Evolutionary conservation across 2,888 invertebrate species (phyloP).

Genomic region (Epiblema foenella): DNA sequence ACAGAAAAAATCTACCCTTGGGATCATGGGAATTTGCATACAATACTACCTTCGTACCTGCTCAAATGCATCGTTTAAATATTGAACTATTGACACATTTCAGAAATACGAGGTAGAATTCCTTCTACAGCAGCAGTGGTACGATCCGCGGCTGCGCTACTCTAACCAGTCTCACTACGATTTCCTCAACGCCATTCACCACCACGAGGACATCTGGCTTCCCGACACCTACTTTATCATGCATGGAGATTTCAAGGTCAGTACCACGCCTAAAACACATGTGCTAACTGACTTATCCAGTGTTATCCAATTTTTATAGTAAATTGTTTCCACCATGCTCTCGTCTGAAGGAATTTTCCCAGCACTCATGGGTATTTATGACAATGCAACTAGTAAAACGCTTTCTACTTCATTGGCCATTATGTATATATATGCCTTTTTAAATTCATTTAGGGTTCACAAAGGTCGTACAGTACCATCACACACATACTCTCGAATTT

Average conservation of each 20-base stretch:
- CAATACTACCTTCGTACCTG: not conserved
- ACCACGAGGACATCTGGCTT: slow-evolving; percentile 96
- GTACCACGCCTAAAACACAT: slow-evolving; percentile 44
- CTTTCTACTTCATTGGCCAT: slow-evolving; percentile 63
- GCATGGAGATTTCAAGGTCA: slow-evolving; percentile 96
- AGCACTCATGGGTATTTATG: slow-evolving; percentile 75
- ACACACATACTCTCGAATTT: slow-evolving; percentile 32
- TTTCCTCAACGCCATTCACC: slow-evolving; percentile 96
- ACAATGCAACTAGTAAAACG: slow-evolving; percentile 63
- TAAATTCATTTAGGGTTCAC: slow-evolving; percentile 51
- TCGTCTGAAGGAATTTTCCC: slow-evolving; percentile 74
- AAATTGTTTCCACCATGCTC: slow-evolving; percentile 73
- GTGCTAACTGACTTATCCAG: slow-evolving; percentile 20
- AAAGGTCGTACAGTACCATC: slow-evolving; percentile 38
- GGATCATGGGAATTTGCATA: not conserved
- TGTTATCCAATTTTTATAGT: slow-evolving; percentile 46
- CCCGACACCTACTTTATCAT: slow-evolving; percentile 98
- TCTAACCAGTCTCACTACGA: slow-evolving; percentile 95
- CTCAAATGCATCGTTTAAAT: not conserved
- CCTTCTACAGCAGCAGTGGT: slow-evolving; percentile 96
- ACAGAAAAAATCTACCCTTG: not conserved
- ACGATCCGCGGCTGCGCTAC: slow-evolving; percentile 94
- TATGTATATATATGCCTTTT: slow-evolving; percentile 64
- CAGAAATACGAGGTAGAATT: slow-evolving; percentile 99
- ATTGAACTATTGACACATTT: slow-evolving; percentile 53